A percentile compares a stretch with the other conserved stretches of the same genome.
Evolutionary conservation across 2,113 vertebrate genomes (phyloP).

Genomic region (Herpailurus yagouaroundi): DNA sequence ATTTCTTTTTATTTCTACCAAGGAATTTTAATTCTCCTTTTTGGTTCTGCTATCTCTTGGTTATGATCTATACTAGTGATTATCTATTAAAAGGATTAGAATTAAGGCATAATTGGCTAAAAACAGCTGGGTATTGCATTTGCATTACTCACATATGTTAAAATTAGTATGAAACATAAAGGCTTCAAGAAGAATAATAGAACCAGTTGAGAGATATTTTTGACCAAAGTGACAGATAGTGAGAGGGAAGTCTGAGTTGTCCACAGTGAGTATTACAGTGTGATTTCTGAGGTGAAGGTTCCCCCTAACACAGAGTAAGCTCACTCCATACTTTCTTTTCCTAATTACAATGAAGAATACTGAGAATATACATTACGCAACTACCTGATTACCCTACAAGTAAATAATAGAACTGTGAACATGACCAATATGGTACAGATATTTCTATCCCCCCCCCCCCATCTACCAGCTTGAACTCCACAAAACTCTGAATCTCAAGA

Average conservation of each 20-base stretch:
- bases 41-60: not conserved
- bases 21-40: not conserved
- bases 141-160: not conserved
- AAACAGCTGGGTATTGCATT: not conserved
- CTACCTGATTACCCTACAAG: not conserved
- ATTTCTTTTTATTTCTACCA: not conserved
- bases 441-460: not conserved
- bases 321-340: not conserved
- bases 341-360: not conserved
- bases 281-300: not conserved
- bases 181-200: not conserved
- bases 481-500: not conserved
- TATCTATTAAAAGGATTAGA: not conserved
- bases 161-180: not conserved
- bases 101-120: not conserved
- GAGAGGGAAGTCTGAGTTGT: not conserved
- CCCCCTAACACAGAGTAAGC: not conserved
- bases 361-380: not conserved
- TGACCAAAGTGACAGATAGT: not conserved
- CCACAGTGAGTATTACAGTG: not conserved
- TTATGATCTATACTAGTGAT: not conserved
- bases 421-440: not conserved
- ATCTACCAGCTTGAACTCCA: not conserved
- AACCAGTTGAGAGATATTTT: not conserved
- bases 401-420: not conserved